Evolutionary conservation across 2,113 vertebrate genomes (phyloP).

Genomic region (Melanerpes aurifrons): DNA sequence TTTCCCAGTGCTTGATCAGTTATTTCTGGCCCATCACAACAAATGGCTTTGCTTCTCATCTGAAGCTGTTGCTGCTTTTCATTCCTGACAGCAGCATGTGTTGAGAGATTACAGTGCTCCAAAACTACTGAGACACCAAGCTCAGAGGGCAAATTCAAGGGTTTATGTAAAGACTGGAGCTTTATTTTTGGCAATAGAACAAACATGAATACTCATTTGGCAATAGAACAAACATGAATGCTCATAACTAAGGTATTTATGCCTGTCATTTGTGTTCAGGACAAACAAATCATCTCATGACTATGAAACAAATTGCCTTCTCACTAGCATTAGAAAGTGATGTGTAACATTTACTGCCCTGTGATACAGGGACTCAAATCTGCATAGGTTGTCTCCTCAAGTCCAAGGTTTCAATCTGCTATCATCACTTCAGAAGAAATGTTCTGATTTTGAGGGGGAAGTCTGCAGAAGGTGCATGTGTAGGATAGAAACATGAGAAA

Average conservation of each 20-base stretch:
- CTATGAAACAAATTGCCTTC: background rate
- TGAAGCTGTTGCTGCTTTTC: background rate
- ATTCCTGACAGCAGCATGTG: background rate
- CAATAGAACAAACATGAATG: background rate
- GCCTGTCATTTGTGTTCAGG: background rate
- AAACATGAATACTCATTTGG: background rate
- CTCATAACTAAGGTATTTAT: background rate
- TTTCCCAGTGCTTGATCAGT: background rate
- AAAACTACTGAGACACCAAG: background rate
- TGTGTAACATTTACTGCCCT: background rate
- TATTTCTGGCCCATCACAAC: background rate
- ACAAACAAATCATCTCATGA: background rate
- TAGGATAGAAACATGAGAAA: background rate
- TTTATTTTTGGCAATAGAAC: constrained; percentile 19
- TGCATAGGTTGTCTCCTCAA: background rate
- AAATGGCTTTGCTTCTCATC: background rate
- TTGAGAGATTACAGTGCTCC: background rate
- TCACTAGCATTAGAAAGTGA: background rate
- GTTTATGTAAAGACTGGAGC: background rate
- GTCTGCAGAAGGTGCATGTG: background rate
- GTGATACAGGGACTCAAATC: background rate
- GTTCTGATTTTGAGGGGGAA: background rate
- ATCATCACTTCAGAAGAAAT: background rate
- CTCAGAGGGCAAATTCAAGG: background rate
- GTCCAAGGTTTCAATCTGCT: background rate